Percentiles rank a stretch among this genome's conserved stretches.
phyloP scores from a whole-genome alignment of 1,140 invertebrate genomes.

The Tetranychus urticae region DNA sequence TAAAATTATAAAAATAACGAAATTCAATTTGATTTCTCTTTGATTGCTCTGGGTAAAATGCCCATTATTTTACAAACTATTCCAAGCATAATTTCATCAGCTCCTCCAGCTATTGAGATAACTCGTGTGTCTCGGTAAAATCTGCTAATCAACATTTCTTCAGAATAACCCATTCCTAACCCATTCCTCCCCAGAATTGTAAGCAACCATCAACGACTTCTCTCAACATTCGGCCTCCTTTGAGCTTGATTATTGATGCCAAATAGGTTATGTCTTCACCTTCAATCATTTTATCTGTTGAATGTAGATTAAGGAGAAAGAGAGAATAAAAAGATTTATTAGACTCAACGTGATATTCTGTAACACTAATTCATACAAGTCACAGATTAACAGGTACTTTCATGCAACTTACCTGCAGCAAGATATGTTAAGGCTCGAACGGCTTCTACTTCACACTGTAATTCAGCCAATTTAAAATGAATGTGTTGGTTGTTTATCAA shows the following conservation, averaged over 20 bases:
- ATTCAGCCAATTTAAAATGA: conserved; percentile 29
- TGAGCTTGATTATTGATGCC: conserved; percentile 34
- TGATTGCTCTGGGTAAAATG: conserved; percentile 13
- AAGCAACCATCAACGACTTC: conserved; percentile 30
- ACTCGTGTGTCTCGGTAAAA: conserved; percentile 28
- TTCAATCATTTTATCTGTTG: conserved; percentile 14
- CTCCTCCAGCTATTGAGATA: conserved; percentile 31
- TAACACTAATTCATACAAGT: neutral
- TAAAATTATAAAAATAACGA: neutral
- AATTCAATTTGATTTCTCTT: neutral
- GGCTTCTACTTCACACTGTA: conserved; percentile 30
- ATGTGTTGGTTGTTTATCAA: conserved; percentile 29
- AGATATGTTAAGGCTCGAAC: conserved; percentile 26
- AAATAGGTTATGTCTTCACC: conserved; percentile 30
- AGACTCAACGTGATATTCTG: neutral
- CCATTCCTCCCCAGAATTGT: conserved; percentile 36
- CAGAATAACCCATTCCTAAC: conserved; percentile 35
- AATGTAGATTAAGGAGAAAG: neutral
- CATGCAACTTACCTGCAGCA: conserved; percentile 20
- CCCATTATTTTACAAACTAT: conserved; percentile 33
- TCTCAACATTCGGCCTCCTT: conserved; percentile 27
- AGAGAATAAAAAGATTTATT: neutral
- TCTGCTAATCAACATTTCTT: conserved; percentile 25
- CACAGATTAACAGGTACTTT: neutral
- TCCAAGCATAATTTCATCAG: conserved; percentile 35